Evolutionary conservation across 2,888 invertebrate species (phyloP).

Genomic region (Xestia sexstrigata): DNA sequence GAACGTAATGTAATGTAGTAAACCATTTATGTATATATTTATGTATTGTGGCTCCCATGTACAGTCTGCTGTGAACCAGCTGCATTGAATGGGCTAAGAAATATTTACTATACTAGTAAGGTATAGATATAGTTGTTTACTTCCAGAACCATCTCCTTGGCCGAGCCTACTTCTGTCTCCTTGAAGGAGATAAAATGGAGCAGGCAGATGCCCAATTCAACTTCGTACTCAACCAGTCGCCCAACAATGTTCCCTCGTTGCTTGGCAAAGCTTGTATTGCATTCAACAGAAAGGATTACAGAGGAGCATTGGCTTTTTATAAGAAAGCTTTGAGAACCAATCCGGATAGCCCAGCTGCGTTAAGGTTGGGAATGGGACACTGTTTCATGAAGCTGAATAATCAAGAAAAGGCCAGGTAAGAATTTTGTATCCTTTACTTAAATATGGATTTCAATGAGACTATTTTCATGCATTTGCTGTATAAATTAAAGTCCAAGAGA

Average conservation of each 20-base stretch:
- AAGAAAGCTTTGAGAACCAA: slow-evolving; percentile 99
- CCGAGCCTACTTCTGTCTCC: slow-evolving; percentile 98
- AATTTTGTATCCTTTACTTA: neutral
- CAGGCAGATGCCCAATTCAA: slow-evolving; percentile 99
- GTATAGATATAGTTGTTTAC: neutral
- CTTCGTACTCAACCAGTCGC: slow-evolving; percentile 98
- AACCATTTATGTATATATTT: no score
- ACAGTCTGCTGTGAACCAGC: neutral
- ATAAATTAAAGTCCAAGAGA: neutral
- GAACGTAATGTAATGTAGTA: neutral
- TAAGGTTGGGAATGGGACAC: slow-evolving; percentile 99
- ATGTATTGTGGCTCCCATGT: neutral
- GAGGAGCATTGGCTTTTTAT: slow-evolving; percentile 98
- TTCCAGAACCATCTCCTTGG: slow-evolving; percentile 98
- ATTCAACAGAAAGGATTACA: slow-evolving; percentile 98
- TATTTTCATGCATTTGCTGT: neutral
- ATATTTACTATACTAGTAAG: neutral
- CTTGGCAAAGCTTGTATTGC: slow-evolving; percentile 99
- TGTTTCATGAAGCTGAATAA: slow-evolving; percentile 99
- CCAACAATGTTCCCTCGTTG: slow-evolving; percentile 98
- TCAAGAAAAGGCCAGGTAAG: slow-evolving; percentile 97
- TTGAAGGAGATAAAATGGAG: slow-evolving; percentile 99
- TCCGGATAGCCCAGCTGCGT: slow-evolving; percentile 98
- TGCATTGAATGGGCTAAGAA: neutral
- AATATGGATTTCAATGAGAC: neutral